Conservation (phyloP, 2,888 invertebrate species). For the Euphydryas editha region DNA sequence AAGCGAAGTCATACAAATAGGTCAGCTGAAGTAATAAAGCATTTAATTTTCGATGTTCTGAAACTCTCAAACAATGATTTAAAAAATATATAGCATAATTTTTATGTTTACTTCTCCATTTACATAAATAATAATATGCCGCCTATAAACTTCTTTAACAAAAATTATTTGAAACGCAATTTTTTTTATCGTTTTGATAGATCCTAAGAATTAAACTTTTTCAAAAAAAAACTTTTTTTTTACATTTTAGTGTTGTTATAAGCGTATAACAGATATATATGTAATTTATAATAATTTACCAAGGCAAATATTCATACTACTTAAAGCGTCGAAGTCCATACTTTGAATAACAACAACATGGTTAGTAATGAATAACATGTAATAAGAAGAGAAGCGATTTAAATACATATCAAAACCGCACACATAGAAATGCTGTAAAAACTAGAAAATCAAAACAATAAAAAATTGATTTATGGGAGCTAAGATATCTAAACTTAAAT, state of each 20-base stretch:
- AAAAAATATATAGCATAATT: too few relatives aligned
- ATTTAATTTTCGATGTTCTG: slow-evolving; percentile 68
- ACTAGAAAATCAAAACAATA: neutral
- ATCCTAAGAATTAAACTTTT: too few relatives aligned
- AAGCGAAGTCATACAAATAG: slow-evolving; percentile 64
- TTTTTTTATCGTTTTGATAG: too few relatives aligned
- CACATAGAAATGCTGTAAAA: neutral
- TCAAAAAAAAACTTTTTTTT: too few relatives aligned
- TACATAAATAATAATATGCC: too few relatives aligned
- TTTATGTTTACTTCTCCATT: too few relatives aligned
- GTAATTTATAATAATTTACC: slow-evolving; percentile 31
- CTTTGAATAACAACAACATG: slow-evolving; percentile 59
- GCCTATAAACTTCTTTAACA: too few relatives aligned
- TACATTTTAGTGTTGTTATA: too few relatives aligned
- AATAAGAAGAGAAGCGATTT: slow-evolving; percentile 64
- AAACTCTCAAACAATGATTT: slow-evolving; percentile 36
- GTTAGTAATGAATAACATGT: slow-evolving; percentile 59
- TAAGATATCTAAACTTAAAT: too few relatives aligned
- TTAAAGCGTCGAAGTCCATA: slow-evolving; percentile 62
- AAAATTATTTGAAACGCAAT: too few relatives aligned
- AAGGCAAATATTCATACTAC: slow-evolving; percentile 55
- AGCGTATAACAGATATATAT: neutral
- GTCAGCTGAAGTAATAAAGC: slow-evolving; percentile 69
- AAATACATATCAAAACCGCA: slow-evolving; percentile 47
- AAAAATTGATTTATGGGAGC: too few relatives aligned